These are phyloP conservation scores for Knipowitschia caucasica DNA, from an alignment of 2,797 vertebrate species.

Conservation along the genomic window DNA sequence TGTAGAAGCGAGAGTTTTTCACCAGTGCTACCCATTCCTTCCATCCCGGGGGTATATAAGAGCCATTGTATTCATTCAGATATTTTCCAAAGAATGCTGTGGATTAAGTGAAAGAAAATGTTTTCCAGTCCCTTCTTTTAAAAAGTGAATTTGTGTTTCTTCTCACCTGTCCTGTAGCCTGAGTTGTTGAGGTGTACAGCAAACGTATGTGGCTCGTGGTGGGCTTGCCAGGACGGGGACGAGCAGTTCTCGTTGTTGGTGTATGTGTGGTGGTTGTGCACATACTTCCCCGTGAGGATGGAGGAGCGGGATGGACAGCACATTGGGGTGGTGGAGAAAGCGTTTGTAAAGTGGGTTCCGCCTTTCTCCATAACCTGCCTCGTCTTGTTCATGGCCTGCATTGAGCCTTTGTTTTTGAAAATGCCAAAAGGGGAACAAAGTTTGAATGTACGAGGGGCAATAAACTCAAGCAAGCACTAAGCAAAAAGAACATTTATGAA, in stretches of 20 bases:
- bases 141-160: not conserved
- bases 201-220: slow-evolving; percentile 91
- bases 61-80: slow-evolving; percentile 97
- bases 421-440: not conserved
- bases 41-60: slow-evolving; percentile 96
- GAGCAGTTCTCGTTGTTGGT: slow-evolving; percentile 99
- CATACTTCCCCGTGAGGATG: slow-evolving; percentile 94
- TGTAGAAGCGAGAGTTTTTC: slow-evolving; percentile 98
- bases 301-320: slow-evolving; percentile 96
- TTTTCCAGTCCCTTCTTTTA: not conserved
- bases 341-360: slow-evolving; percentile 94
- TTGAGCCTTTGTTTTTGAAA: slow-evolving; percentile 74
- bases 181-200: slow-evolving; percentile 94
- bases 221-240: slow-evolving; percentile 93
- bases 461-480: slow-evolving; percentile 12
- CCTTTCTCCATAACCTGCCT: slow-evolving; percentile 79
- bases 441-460: slow-evolving; percentile 1
- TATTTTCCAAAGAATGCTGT: slow-evolving; percentile 98
- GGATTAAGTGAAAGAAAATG: slow-evolving; percentile 8
- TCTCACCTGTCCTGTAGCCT: slow-evolving; percentile 91
- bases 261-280: slow-evolving; percentile 98
- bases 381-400: slow-evolving; percentile 82
- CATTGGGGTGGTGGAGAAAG: slow-evolving; percentile 97
- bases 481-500: slow-evolving; percentile 36
- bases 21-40: slow-evolving; percentile 96